These are phyloP conservation scores for Chaunax sp. DNA, from an alignment of 2,797 vertebrate species.

Conservation along the genomic window DNA sequence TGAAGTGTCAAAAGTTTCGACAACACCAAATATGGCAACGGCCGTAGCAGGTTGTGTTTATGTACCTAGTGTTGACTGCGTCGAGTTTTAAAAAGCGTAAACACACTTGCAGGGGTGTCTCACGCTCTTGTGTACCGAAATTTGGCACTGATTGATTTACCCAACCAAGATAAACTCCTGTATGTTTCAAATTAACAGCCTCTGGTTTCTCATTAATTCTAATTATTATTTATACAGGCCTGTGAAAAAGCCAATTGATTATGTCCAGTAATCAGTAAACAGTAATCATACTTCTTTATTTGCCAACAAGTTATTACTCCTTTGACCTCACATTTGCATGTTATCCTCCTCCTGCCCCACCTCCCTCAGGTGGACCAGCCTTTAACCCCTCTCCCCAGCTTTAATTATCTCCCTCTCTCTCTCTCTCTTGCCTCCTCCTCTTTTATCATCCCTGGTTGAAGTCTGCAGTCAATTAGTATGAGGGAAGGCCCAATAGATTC, in stretches of 20 bases:
- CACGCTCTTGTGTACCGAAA: too few relatives aligned
- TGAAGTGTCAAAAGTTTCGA: too few relatives aligned
- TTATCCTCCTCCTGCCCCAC: conserved; percentile 1
- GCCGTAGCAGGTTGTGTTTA: too few relatives aligned
- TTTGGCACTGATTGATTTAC: too few relatives aligned
- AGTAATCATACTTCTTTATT: conserved; percentile 16
- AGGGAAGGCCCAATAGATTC: conserved; percentile 69
- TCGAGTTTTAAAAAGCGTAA: too few relatives aligned
- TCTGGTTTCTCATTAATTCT: neutral
- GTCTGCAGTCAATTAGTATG: conserved; percentile 65
- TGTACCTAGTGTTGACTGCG: too few relatives aligned
- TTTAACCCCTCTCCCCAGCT: conserved; percentile 4
- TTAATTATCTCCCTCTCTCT: neutral
- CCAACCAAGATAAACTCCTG: neutral
- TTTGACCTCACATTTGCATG: neutral
- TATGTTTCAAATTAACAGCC: neutral
- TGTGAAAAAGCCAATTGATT: neutral
- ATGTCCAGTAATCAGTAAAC: neutral
- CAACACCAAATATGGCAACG: too few relatives aligned
- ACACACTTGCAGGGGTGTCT: too few relatives aligned
- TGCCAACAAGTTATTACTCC: conserved; percentile 1
- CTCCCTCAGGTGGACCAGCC: neutral
- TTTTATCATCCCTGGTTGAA: conserved; percentile 36
- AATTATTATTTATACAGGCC: neutral
- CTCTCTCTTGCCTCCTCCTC: neutral